These are phyloP conservation scores for Plumapathes pennacea DNA, from an alignment of 92 coral and sea anemone genomes.

Conservation along the genomic window DNA sequence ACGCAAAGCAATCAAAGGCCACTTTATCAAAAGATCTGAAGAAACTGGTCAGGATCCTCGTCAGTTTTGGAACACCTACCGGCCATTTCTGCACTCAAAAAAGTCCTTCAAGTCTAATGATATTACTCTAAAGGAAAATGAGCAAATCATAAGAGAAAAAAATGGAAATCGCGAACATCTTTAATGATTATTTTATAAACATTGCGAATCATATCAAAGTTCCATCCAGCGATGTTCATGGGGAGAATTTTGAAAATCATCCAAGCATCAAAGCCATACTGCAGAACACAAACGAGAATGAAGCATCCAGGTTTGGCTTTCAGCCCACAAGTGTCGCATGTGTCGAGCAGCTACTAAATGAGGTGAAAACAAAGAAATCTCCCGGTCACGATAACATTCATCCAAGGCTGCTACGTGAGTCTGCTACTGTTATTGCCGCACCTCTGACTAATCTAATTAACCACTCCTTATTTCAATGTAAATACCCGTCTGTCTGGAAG, in stretches of 20 bases:
- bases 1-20: conserved; percentile 15
- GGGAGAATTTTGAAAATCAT: conserved; percentile 4
- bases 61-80: conserved; percentile 14
- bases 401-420: too few species aligned
- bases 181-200: conserved; percentile 7
- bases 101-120: conserved; percentile 12
- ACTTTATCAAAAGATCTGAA: conserved; percentile 2
- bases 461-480: too few species aligned
- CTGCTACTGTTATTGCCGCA: too few species aligned
- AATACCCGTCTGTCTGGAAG: too few species aligned
- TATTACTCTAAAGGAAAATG: conserved; percentile 12
- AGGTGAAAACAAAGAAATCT: too few species aligned
- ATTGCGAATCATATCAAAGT: conserved; percentile 4
- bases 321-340: conserved; percentile 5
- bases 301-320: conserved; percentile 1
- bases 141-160: conserved; percentile 3
- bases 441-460: too few species aligned
- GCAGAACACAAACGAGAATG: background rate
- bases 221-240: background rate
- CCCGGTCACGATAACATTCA: too few species aligned
- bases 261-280: conserved; percentile 17
- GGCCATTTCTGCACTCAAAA: conserved; percentile 11
- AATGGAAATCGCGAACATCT: conserved; percentile 2
- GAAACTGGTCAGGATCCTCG: conserved; percentile 1
- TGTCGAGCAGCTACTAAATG: background rate